Evolutionary conservation across 2,797 vertebrate genomes (phyloP).

Genomic region (Podarcis lilfordi): DNA sequence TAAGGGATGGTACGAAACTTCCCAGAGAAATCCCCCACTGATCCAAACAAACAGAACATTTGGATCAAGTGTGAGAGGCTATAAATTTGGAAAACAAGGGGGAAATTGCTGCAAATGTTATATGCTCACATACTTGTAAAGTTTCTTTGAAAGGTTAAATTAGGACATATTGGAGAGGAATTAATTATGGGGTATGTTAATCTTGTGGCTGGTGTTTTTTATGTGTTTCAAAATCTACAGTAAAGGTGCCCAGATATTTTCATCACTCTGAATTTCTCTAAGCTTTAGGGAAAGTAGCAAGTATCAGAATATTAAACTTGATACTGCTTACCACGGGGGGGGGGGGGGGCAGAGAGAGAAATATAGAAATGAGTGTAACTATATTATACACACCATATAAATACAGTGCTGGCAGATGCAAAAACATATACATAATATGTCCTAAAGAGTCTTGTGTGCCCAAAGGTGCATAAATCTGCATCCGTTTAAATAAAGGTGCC

Average conservation of each 20-base stretch:
- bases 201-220: not conserved
- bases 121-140: not conserved
- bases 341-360: no score
- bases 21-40: not conserved
- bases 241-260: not conserved
- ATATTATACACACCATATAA: not conserved
- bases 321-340: not conserved
- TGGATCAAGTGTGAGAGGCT: slow-evolving; percentile 1
- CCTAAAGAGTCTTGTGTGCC: not conserved
- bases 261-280: not conserved
- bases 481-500: not conserved
- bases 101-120: not conserved
- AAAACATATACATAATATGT: not conserved
- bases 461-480: not conserved
- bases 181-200: slow-evolving; percentile 12
- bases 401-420: not conserved
- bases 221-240: not conserved
- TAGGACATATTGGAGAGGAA: not conserved
- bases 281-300: not conserved
- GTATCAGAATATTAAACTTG: not conserved
- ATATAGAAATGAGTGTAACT: no score
- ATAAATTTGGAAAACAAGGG: not conserved
- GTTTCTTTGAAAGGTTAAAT: slow-evolving; percentile 6
- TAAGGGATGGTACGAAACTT: not conserved
- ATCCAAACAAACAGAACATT: not conserved